Conservation (phyloP, 2,888 invertebrate genomes). For the Meiosimyza decipiens region DNA sequence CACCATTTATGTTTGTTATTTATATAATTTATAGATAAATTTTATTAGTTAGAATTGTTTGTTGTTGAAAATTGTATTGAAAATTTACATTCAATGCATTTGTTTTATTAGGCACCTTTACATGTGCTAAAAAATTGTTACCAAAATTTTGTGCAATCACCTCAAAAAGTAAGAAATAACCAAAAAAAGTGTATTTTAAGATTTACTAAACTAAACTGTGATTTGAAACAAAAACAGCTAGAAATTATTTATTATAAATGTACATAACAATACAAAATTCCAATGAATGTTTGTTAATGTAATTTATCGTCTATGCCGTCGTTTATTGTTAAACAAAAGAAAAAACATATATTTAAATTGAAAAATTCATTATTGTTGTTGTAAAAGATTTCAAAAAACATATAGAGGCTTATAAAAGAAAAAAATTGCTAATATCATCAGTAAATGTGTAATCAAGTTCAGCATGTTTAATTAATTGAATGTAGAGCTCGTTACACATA, state of each 20-base stretch:
- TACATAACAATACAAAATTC: slow-evolving; percentile 6
- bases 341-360: not conserved
- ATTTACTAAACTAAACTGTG: slow-evolving; percentile 30
- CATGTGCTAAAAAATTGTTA: slow-evolving; percentile 7
- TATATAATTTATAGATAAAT: not conserved
- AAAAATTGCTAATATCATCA: too few species aligned
- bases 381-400: slow-evolving; percentile 10
- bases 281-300: slow-evolving; percentile 11
- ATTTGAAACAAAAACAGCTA: slow-evolving; percentile 17
- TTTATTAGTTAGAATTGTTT: slow-evolving; percentile 7
- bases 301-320: slow-evolving; percentile 16
- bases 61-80: slow-evolving; percentile 5
- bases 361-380: slow-evolving; percentile 8
- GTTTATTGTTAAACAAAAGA: slow-evolving; percentile 15
- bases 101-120: not conserved
- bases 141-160: slow-evolving; percentile 20
- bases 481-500: too few species aligned
- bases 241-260: slow-evolving; percentile 1
- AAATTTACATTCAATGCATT: slow-evolving; percentile 21
- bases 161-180: not conserved
- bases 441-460: too few species aligned
- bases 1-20: not conserved
- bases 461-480: too few species aligned
- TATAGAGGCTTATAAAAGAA: not conserved
- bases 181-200: not conserved